These are phyloP conservation scores for Serrognathus titanus DNA, from an alignment of 2,888 invertebrate species.

Conservation along the genomic window DNA sequence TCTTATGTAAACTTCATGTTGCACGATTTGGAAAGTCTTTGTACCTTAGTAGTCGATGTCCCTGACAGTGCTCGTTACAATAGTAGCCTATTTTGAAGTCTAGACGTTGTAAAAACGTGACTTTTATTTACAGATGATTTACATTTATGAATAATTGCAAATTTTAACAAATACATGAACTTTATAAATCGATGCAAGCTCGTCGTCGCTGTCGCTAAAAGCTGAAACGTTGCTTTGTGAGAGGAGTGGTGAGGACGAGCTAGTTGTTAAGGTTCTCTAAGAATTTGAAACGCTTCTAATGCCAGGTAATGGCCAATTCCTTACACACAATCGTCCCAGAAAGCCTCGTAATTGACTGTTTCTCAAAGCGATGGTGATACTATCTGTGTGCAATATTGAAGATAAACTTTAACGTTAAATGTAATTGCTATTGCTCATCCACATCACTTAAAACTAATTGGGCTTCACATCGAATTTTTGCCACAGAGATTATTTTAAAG, in stretches of 20 bases:
- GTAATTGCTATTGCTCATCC: constrained; percentile 3
- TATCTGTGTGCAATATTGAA: constrained; percentile 9
- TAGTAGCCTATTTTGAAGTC: too few species aligned
- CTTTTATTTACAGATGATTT: neutral
- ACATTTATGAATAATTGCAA: neutral
- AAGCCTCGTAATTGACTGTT: constrained; percentile 24
- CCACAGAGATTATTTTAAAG: too few species aligned
- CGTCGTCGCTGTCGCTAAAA: too few species aligned
- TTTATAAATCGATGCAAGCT: too few species aligned
- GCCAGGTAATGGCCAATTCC: constrained; percentile 23
- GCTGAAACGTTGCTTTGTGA: neutral
- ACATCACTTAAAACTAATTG: neutral
- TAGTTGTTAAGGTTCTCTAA: constrained; percentile 8
- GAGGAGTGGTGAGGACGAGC: constrained; percentile 6
- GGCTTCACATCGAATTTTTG: too few species aligned
- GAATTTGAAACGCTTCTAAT: constrained; percentile 8
- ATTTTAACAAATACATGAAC: too few species aligned
- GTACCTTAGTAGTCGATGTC: too few species aligned
- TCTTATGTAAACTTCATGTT: too few species aligned
- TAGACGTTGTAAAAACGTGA: too few species aligned
- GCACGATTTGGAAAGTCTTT: too few species aligned
- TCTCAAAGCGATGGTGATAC: constrained; percentile 19
- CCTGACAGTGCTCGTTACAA: too few species aligned
- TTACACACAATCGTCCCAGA: constrained; percentile 24
- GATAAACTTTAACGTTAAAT: constrained; percentile 2